Evolutionary conservation across 2,113 vertebrate species (phyloP).

Genomic region (Anguilla japonica): DNA sequence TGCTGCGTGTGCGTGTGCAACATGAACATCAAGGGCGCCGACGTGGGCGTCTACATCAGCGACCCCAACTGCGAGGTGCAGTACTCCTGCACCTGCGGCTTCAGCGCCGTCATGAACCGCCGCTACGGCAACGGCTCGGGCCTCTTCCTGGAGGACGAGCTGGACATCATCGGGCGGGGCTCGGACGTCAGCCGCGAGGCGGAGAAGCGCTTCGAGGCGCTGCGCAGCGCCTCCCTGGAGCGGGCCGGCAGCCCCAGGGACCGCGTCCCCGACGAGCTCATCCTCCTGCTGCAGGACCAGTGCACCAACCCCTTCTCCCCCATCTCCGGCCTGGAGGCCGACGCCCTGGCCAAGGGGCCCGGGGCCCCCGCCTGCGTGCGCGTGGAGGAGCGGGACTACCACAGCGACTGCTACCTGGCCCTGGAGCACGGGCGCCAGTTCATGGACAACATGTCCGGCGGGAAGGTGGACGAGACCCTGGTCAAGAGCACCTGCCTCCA

Average conservation of each 20-base stretch:
- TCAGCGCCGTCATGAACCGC: slow-evolving; percentile 95
- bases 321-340: slow-evolving; percentile 80
- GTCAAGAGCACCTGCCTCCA: slow-evolving; percentile 95
- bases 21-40: slow-evolving; percentile 97
- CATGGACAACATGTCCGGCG: slow-evolving; percentile 99
- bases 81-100: slow-evolving; percentile 90
- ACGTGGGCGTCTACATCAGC: slow-evolving; percentile 94
- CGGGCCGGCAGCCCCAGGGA: slow-evolving; percentile 78
- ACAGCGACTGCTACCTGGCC: slow-evolving; percentile 94
- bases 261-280: slow-evolving; percentile 86
- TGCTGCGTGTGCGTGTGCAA: slow-evolving; percentile 98
- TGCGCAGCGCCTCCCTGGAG: slow-evolving; percentile 78
- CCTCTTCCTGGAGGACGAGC: slow-evolving; percentile 95
- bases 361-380: slow-evolving; percentile 74
- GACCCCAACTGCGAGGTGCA: slow-evolving; percentile 87
- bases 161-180: slow-evolving; percentile 92
- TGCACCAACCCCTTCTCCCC: slow-evolving; percentile 96
- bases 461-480: slow-evolving; percentile 94
- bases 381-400: slow-evolving; percentile 92
- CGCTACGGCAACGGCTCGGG: slow-evolving; percentile 94
- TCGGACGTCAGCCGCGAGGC: slow-evolving; percentile 89
- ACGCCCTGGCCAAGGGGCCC: slow-evolving; percentile 59
- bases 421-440: slow-evolving; percentile 97
- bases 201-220: slow-evolving; percentile 90
- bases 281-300: slow-evolving; percentile 92